Conservation (phyloP, 2,888 invertebrate genomes). For the Tetramorium bicarinatum region DNA sequence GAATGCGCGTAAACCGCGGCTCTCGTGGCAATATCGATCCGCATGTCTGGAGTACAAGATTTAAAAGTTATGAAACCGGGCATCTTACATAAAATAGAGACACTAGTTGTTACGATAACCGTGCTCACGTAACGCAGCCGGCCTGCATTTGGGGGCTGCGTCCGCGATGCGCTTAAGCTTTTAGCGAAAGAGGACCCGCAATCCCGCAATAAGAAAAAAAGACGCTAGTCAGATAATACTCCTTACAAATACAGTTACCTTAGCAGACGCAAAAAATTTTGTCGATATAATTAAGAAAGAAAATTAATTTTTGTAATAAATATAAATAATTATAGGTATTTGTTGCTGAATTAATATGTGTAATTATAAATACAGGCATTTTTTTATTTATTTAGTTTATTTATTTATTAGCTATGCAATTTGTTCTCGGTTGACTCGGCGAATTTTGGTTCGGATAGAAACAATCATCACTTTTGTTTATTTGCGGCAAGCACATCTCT, state of each 20-base stretch:
- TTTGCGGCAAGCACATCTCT: neutral
- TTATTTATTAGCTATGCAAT: neutral
- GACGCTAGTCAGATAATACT: slow-evolving; percentile 3
- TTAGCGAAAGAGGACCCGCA: slow-evolving; percentile 7
- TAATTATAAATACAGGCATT: neutral
- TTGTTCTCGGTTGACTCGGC: neutral
- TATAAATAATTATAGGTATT: neutral
- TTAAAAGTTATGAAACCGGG: slow-evolving; percentile 67
- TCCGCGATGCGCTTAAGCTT: neutral
- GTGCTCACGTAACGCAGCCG: slow-evolving; percentile 27
- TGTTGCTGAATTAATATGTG: neutral
- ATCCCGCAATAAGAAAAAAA: neutral
- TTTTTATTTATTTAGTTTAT: too few species aligned
- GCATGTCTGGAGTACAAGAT: slow-evolving; percentile 17
- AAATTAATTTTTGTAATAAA: neutral
- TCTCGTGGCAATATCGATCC: slow-evolving; percentile 9
- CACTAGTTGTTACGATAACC: slow-evolving; percentile 25
- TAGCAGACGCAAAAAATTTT: neutral
- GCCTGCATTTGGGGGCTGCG: neutral
- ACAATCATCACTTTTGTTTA: neutral
- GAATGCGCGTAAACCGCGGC: neutral
- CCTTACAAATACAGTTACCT: neutral
- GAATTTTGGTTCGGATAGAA: neutral
- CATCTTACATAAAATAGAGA: slow-evolving; percentile 68
- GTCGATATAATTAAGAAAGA: neutral